These are phyloP conservation scores for Darevskia mixta DNA, from an alignment of 2,797 vertebrate species.

Conservation along the genomic window DNA sequence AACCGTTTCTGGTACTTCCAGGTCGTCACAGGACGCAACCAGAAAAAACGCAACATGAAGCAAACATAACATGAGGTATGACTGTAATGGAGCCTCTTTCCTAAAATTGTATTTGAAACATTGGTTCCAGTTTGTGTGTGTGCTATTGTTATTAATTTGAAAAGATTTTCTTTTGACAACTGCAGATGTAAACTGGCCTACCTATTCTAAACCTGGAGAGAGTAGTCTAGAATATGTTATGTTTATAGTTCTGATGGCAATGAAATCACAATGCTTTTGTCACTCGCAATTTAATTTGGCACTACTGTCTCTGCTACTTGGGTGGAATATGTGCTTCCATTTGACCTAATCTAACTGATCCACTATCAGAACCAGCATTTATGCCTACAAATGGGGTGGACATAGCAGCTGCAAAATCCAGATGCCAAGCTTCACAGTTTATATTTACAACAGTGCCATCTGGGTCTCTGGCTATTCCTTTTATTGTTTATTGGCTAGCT, in stretches of 20 bases:
- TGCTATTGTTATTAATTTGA: too few relatives aligned
- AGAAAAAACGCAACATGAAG: too few relatives aligned
- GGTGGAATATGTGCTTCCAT: conserved; percentile 67
- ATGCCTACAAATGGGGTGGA: conserved; percentile 64
- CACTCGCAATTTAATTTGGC: conserved; percentile 43
- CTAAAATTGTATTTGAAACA: conserved; percentile 10
- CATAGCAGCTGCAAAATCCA: conserved; percentile 77
- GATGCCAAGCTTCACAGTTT: conserved; percentile 74
- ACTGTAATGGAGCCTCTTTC: not conserved
- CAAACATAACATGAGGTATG: not conserved
- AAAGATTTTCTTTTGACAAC: conserved; percentile 30
- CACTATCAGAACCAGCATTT: conserved; percentile 71
- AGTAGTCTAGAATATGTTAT: not conserved
- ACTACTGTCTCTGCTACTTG: conserved; percentile 30
- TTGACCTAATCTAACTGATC: conserved; percentile 72
- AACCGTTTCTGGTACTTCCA: too few relatives aligned
- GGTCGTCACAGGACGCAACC: too few relatives aligned
- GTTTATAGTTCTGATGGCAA: conserved; percentile 21
- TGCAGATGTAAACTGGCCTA: not conserved
- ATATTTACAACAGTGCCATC: conserved; percentile 74
- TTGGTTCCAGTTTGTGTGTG: not conserved
- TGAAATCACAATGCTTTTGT: not conserved
- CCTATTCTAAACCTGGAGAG: not conserved
- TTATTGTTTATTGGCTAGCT: conserved; percentile 66
- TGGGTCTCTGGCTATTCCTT: conserved; percentile 66